Evolutionary conservation across 1,140 invertebrate genomes (phyloP).

Genomic region (Drosophila suzukii): DNA sequence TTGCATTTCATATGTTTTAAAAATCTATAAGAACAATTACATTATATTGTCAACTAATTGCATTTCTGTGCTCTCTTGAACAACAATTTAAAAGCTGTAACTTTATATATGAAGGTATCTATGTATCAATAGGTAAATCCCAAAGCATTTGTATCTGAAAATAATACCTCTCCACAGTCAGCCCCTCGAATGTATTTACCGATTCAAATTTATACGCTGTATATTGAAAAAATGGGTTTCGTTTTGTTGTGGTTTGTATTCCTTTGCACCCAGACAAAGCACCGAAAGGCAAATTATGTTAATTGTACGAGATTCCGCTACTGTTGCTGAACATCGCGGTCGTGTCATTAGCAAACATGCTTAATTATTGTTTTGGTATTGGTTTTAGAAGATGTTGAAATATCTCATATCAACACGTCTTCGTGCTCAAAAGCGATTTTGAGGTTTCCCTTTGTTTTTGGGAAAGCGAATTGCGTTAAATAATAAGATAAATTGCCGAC

Average conservation of each 20-base stretch:
- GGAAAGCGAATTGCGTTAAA: conserved; percentile 2
- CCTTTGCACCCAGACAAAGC: conserved; percentile 9
- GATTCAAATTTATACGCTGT: conserved; percentile 1
- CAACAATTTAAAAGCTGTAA: too few relatives aligned
- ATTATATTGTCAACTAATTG: too few relatives aligned
- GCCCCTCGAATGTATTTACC: conserved; percentile 2
- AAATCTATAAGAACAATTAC: too few relatives aligned
- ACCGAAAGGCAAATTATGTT: conserved; percentile 57
- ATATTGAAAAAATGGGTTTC: conserved; percentile 1
- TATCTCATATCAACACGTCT: conserved; percentile 56
- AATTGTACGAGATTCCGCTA: conserved; percentile 58
- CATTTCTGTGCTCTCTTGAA: too few relatives aligned
- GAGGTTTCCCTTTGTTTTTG: conserved; percentile 9
- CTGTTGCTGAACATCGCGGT: conserved; percentile 46
- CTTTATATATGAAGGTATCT: too few relatives aligned
- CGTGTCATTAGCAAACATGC: conserved; percentile 55
- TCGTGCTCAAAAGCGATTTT: conserved; percentile 8
- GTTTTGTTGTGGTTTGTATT: conserved; percentile 8
- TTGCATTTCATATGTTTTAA: too few relatives aligned
- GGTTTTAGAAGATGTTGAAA: conserved; percentile 43
- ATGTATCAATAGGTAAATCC: not conserved
- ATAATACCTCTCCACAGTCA: not conserved
- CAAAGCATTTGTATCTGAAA: not conserved
- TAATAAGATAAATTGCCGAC: conserved; percentile 33
- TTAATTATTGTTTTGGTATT: conserved; percentile 57